These are phyloP conservation scores for Henricia sp. DNA, from an alignment of 53 echinoderm and acorn worm species.

Conservation along the genomic window DNA sequence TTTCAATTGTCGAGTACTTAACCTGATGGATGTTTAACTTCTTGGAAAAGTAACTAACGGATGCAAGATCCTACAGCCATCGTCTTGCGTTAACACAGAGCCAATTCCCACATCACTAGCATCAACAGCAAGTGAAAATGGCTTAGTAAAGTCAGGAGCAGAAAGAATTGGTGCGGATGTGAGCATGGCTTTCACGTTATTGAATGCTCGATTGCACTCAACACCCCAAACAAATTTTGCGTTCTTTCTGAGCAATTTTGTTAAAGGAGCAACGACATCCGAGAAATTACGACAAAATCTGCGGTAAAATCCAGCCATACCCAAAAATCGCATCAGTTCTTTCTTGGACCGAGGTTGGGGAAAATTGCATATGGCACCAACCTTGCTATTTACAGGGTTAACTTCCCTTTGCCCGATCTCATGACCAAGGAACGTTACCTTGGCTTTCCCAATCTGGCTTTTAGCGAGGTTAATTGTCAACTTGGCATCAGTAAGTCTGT, in stretches of 20 bases:
- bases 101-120: slow-evolving; percentile 70
- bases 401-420: slow-evolving; percentile 70
- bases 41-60: too few species aligned
- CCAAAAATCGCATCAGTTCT: slow-evolving; percentile 62
- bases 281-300: slow-evolving; percentile 60
- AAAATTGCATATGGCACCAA: slow-evolving; percentile 54
- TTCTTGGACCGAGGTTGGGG: slow-evolving; percentile 41
- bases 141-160: slow-evolving; percentile 63
- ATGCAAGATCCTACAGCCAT: slow-evolving; percentile 32
- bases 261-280: slow-evolving; percentile 39
- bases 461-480: slow-evolving; percentile 46
- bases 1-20: not conserved
- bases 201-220: slow-evolving; percentile 41
- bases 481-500: slow-evolving; percentile 24
- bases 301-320: slow-evolving; percentile 54
- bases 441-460: slow-evolving; percentile 62
- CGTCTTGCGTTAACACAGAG: slow-evolving; percentile 63
- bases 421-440: slow-evolving; percentile 65
- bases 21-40: not conserved
- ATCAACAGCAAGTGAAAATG: slow-evolving; percentile 63
- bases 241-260: slow-evolving; percentile 56
- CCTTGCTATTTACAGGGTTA: slow-evolving; percentile 37
- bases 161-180: slow-evolving; percentile 30
- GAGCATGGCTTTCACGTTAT: slow-evolving; percentile 59
- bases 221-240: slow-evolving; percentile 50